These are phyloP conservation scores for Montipora sp. DNA, from an alignment of 64 coral and sea anemone species.

Conservation along the genomic window DNA sequence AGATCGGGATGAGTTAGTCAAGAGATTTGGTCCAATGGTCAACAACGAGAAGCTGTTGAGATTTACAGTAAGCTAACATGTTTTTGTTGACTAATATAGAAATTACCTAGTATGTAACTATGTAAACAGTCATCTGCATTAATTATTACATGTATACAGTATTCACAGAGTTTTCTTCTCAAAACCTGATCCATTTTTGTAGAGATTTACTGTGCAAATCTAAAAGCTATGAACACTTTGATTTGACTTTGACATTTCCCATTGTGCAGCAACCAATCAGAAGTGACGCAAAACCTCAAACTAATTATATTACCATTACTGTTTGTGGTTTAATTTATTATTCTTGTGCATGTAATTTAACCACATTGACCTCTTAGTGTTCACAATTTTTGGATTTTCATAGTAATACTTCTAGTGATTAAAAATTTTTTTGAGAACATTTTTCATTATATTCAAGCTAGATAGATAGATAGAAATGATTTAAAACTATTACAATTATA, in stretches of 20 bases:
- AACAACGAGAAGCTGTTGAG: neutral
- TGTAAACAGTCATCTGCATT: neutral
- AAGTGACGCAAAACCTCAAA: no score
- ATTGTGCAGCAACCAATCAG: no score
- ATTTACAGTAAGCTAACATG: neutral
- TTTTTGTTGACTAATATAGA: conserved; percentile 7
- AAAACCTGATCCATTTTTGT: neutral
- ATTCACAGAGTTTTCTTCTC: neutral
- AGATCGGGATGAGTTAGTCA: neutral
- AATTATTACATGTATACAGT: neutral
- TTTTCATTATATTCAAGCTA: neutral
- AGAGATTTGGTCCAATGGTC: neutral
- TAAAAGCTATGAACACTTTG: no score
- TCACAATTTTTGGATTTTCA: neutral
- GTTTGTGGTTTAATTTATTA: no score
- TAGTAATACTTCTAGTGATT: no score
- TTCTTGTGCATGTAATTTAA: neutral
- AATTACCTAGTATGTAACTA: neutral
- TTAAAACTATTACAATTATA: no score
- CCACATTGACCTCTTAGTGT: neutral
- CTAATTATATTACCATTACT: no score
- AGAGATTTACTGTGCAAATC: neutral
- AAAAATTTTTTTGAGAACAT: neutral
- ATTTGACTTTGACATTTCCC: no score
- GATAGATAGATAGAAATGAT: no score